Conservation (phyloP, 2,888 invertebrate species). For the Melieria crassipennis region DNA sequence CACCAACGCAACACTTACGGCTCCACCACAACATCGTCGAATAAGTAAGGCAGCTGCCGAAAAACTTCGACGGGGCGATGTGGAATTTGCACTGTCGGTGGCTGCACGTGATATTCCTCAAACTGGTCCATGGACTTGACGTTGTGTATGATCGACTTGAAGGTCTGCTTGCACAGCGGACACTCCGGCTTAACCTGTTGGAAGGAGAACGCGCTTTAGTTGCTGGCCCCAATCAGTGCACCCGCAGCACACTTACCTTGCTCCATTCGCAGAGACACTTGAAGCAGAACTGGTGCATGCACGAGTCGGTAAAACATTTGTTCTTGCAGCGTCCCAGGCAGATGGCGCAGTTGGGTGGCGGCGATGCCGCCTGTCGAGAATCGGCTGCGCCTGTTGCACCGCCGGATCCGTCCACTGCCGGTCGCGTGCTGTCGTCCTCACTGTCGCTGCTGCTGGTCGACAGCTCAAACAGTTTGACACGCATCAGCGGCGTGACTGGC, state of each 20-base stretch:
- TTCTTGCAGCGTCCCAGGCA: conserved; percentile 87
- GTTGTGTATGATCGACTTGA: conserved; percentile 92
- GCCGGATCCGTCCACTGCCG: conserved; percentile 42
- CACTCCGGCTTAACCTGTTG: conserved; percentile 88
- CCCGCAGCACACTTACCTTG: conserved; percentile 71
- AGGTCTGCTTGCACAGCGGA: conserved; percentile 92
- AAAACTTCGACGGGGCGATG: conserved; percentile 43
- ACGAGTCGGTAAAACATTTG: conserved; percentile 91
- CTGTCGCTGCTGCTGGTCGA: conserved; percentile 56
- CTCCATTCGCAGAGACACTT: conserved; percentile 94
- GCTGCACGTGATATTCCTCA: conserved; percentile 79
- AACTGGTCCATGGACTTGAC: conserved; percentile 87
- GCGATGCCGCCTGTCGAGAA: conserved; percentile 69
- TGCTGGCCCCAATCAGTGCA: background rate
- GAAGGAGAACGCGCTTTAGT: conserved; percentile 34
- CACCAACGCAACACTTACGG: background rate
- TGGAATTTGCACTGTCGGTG: conserved; percentile 48
- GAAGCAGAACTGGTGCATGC: conserved; percentile 94
- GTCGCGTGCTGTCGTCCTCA: conserved; percentile 46
- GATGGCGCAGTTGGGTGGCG: conserved; percentile 91
- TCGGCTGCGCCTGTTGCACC: conserved; percentile 44
- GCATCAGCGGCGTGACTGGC: conserved; percentile 38
- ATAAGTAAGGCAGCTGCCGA: conserved; percentile 21
- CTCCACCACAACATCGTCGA: conserved; percentile 15
- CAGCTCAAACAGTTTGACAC: conserved; percentile 52